Conservation (phyloP, 2,888 invertebrate species). For the Crematogaster levior region DNA sequence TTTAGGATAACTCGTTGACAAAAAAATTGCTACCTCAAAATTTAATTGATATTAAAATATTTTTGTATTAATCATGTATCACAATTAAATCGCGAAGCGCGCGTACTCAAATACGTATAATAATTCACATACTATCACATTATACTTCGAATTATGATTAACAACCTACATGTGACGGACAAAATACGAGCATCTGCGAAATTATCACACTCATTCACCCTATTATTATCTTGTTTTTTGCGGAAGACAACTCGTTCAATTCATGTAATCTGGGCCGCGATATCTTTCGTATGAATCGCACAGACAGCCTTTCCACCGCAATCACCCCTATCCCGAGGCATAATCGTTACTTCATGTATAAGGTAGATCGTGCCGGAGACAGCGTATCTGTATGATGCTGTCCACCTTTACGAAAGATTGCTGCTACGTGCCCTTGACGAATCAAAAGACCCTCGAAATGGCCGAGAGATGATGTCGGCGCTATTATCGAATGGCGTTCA, state of each 20-base stretch:
- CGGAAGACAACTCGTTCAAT: slow-evolving; percentile 22
- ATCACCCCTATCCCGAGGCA: slow-evolving; percentile 48
- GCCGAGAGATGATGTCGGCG: slow-evolving; percentile 92
- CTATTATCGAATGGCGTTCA: slow-evolving; percentile 92
- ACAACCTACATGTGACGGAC: background rate
- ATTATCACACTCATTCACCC: slow-evolving; percentile 14
- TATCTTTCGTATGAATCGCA: slow-evolving; percentile 26
- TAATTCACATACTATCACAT: background rate
- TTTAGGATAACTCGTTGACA: background rate
- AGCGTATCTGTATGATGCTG: slow-evolving; percentile 97
- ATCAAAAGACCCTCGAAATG: slow-evolving; percentile 92
- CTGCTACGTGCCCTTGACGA: slow-evolving; percentile 90
- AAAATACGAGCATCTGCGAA: background rate
- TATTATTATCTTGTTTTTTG: slow-evolving; percentile 20
- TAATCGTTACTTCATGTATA: slow-evolving; percentile 76
- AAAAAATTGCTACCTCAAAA: background rate
- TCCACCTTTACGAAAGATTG: slow-evolving; percentile 95
- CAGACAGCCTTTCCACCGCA: background rate
- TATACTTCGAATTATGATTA: background rate
- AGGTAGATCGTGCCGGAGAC: slow-evolving; percentile 94
- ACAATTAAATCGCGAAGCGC: background rate
- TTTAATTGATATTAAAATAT: background rate
- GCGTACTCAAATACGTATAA: background rate
- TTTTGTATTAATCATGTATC: background rate
- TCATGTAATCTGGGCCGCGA: background rate